Base-by-base conservation (phyloP, 2,888 invertebrate genomes). In the Koerneria pararmatus region DNA sequence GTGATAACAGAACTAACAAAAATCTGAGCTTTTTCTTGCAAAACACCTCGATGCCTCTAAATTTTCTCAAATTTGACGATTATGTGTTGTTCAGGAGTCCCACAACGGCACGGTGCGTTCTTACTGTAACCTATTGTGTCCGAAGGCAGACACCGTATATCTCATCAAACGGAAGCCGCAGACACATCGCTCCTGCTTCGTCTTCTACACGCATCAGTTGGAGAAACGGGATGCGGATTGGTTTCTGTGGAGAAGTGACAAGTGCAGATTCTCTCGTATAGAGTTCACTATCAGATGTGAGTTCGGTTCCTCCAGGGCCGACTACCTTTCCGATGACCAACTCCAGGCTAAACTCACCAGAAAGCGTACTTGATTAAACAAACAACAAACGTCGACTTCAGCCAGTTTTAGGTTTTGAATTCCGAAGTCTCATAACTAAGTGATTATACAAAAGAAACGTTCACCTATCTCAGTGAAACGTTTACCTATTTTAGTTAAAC, bases 111-210 rank as follows among this genome's bases (percentile, higher is more conserved):
- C 77, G 58, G 63, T 70, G 19, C 75, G 79, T n/a, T 74, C 78
- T 1, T 79, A 79, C 61, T 80, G 79, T 67, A 75, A 79, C 48
- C 60, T 78, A 34, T 68, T 79, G 35, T 79, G 78, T 48, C 78
- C 78, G 6, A 72, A 73, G 37, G 80, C 80, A 29, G 79, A 76
- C 57, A 80, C 80, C 19, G 80, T 78, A 29, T 80, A 80, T 34
- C 32, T 65, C 11, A 65, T 65, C 57, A 65, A 65, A 49, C 41
- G 65, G 27, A 65, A 65, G 15, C 65, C 57, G 6, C 48, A 56
- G 34, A 65, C 57, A 8, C 57, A 65, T 32, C 53, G 63, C 37
- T 54, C 62, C 3, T 62, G 62, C 24, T 63, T 63, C 31, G 63
- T 63, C 19, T 63, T 63, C 27, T 63, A 37, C 41, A 63, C 63